Evolutionary conservation across 1,140 invertebrate genomes (phyloP), one percentile per base, ranked within the genome.

Genomic region (Caerostris darwini): DNA sequence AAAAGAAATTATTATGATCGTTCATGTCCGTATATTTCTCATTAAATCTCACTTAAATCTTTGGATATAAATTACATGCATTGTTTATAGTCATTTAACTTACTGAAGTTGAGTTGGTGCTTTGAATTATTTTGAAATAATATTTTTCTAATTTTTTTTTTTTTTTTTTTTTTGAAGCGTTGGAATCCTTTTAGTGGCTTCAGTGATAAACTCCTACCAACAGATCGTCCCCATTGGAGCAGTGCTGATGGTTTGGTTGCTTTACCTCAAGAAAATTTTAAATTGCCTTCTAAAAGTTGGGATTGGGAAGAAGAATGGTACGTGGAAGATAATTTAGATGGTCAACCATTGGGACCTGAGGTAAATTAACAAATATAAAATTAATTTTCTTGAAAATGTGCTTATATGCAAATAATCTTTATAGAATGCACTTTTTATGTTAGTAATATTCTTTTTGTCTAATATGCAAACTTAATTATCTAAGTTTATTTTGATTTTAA

Each of bases 241-340:
- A 95, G 97, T 95, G 97, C 97, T 95, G 98, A 98, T 97, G 98
- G 98, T 4, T 97, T 97, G 53, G 96, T 97, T 86, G 97, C 98
- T 95, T 96, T 98, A 88, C 97, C 97, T 56, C 97, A 98, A 94
- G 97, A 98, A 95, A 97, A 97, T 95, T 98, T 99, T 81, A 96
- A 97, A 95, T 96, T 99, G 54, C 98, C 98, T 50, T 98, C 98
- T 0, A 97, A 98, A 97, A 98, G 98, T 94, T 99, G 98, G 98
- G 97, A 98, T 95, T 99, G 98, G 98, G 98, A 99, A 96, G 97
- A 97, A 5, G 98, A 98, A 95, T 99, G 98, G 98, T 97, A 98
- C 94, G 97, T 99, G 88, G 98, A 99, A 96, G 97, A 98, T 14
- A 98, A 98, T 56, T 96, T 99, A 82, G 97, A 99, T 96, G 98